A percentile compares a stretch with the other conserved stretches of the same genome.
phyloP scores from a whole-genome alignment of 2,888 invertebrate genomes.

The Eupithecia inturbata region DNA sequence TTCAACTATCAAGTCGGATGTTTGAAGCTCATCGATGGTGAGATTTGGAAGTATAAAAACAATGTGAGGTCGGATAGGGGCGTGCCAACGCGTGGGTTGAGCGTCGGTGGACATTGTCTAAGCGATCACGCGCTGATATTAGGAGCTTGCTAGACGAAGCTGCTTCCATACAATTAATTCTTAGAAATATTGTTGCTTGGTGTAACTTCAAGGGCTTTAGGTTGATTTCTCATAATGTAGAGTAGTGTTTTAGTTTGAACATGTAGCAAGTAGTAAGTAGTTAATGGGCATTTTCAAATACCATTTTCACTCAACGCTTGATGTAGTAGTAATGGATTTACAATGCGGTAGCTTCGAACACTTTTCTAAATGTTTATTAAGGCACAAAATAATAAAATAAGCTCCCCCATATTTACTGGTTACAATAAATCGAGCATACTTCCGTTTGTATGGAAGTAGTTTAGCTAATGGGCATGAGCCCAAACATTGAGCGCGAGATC shows the following conservation, averaged over 20 bases:
- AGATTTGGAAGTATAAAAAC: slow-evolving; percentile 70
- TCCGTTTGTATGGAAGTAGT: slow-evolving; percentile 12
- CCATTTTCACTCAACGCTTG: background rate
- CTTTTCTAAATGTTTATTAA: background rate
- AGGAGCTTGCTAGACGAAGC: slow-evolving; percentile 20
- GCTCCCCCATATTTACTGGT: background rate
- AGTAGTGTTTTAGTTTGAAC: background rate
- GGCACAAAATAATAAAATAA: too few relatives aligned
- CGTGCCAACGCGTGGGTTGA: slow-evolving; percentile 73
- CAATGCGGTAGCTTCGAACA: background rate
- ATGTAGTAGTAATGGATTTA: background rate
- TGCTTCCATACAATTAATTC: slow-evolving; percentile 3
- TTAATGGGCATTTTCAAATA: background rate
- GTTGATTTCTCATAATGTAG: background rate
- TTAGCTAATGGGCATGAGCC: slow-evolving; percentile 41
- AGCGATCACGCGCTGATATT: slow-evolving; percentile 67
- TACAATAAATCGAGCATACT: background rate
- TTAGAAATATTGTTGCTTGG: background rate
- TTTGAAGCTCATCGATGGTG: slow-evolving; percentile 60
- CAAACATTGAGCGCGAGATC: slow-evolving; percentile 76
- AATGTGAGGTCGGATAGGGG: slow-evolving; percentile 68
- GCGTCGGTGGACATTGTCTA: slow-evolving; percentile 80
- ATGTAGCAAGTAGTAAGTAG: background rate
- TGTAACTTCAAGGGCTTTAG: background rate
- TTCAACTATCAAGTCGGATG: slow-evolving; percentile 54